A percentile compares a stretch with the other conserved stretches of the same genome.
phyloP scores from a whole-genome alignment of 2,113 vertebrate species.

The Neopipo cinnamomea region DNA sequence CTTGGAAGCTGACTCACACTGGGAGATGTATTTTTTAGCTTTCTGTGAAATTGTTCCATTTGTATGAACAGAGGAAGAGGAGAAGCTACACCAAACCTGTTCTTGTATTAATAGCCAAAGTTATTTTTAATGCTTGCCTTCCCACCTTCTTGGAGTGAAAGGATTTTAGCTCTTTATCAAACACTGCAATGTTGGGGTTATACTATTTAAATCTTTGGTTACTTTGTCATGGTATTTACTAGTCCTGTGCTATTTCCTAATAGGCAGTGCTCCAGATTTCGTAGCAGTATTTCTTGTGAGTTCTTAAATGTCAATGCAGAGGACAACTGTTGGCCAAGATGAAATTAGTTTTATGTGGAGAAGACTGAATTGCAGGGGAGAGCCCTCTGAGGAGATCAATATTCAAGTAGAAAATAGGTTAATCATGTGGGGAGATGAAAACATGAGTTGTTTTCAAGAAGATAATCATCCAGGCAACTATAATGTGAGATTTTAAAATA shows the following conservation, averaged over 20 bases:
- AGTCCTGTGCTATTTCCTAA: background rate
- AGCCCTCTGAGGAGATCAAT: background rate
- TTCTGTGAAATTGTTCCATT: background rate
- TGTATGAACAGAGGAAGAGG: background rate
- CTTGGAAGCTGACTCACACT: background rate
- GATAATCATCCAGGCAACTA: background rate
- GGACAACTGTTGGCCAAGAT: background rate
- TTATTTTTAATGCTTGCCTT: background rate
- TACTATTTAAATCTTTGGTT: background rate
- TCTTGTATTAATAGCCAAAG: background rate
- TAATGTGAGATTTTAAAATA: background rate
- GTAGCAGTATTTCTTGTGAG: background rate
- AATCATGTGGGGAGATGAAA: background rate
- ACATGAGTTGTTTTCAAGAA: background rate
- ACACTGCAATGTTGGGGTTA: background rate
- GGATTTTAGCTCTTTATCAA: background rate
- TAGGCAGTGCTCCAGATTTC: background rate
- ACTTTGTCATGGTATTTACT: background rate
- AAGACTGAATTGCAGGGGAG: background rate
- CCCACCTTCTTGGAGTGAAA: background rate
- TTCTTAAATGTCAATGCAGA: background rate
- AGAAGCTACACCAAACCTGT: background rate
- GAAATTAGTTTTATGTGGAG: background rate
- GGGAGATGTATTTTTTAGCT: background rate
- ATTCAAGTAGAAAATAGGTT: background rate